Percentiles rank a stretch among this genome's conserved stretches.
These are phyloP conservation scores for Drosophila leontia DNA, from an alignment of 1,140 invertebrate genomes.

Conservation along the genomic window DNA sequence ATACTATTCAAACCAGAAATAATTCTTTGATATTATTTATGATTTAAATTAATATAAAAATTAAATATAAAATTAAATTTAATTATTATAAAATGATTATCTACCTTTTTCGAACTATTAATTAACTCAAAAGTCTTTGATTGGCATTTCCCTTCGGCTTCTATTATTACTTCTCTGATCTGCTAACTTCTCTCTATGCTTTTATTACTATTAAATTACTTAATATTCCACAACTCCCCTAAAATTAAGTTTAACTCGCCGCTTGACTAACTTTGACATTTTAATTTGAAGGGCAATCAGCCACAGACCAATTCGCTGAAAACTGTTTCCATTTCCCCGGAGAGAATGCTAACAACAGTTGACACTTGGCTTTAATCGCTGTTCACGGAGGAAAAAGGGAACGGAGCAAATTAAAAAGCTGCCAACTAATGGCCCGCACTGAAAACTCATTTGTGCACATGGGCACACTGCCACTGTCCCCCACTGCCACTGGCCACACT, in stretches of 20 bases:
- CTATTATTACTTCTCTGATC: too few species aligned
- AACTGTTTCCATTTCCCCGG: constrained; percentile 1
- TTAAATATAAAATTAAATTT: neutral
- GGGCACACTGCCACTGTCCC: constrained; percentile 32
- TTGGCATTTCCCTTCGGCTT: too few species aligned
- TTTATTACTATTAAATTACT: neutral
- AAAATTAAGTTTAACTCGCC: neutral
- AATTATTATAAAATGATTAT: neutral
- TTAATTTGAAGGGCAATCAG: constrained; percentile 37
- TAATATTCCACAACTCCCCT: constrained; percentile 1
- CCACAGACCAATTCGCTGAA: constrained; percentile 14
- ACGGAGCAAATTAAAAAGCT: constrained; percentile 67
- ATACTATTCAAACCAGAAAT: too few species aligned
- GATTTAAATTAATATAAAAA: neutral
- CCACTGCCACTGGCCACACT: constrained; percentile 2
- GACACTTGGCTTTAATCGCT: constrained; percentile 61
- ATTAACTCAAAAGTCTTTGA: neutral
- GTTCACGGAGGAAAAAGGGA: constrained; percentile 1
- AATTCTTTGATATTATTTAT: neutral
- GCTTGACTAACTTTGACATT: constrained; percentile 11
- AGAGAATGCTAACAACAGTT: constrained; percentile 38
- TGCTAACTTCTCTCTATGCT: too few species aligned
- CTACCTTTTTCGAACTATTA: neutral
- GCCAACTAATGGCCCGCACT: constrained; percentile 60
- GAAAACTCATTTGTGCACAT: constrained; percentile 62